Percentiles rank a stretch among this genome's conserved stretches.
Evolutionary conservation across 2,113 vertebrate species (phyloP).

Genomic region (Agapornis roseicollis): DNA sequence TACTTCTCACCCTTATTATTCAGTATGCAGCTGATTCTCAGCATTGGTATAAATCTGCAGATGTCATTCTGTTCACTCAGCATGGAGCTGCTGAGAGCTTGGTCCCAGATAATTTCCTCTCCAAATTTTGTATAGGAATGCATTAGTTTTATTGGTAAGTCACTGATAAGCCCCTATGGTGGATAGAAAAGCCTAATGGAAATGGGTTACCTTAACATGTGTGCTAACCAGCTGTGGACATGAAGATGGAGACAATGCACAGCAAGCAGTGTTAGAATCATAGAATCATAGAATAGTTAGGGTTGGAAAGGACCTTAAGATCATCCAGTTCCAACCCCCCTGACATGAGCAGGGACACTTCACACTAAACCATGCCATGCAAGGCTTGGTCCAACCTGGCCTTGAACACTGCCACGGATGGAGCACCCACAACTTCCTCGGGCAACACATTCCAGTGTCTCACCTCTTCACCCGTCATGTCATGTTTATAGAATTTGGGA

Average conservation of each 20-base stretch:
- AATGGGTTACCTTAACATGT: neutral
- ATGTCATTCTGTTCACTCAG: neutral
- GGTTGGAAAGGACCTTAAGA: no score
- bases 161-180: neutral
- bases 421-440: no score
- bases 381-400: no score
- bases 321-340: no score
- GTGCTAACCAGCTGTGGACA: fast-evolving
- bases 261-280: no score
- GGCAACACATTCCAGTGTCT: no score
- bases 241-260: neutral
- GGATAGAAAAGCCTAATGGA: neutral
- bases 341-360: no score
- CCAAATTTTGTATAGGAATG: neutral
- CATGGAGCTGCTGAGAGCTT: neutral
- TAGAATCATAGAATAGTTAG: no score
- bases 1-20: neutral
- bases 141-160: neutral
- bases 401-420: no score
- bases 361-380: no score
- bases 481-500: neutral
- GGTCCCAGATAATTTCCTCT: neutral
- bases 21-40: neutral
- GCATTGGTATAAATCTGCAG: fast-evolving
- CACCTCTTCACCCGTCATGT: neutral